Base-by-base conservation (phyloP, 2,888 invertebrate genomes). In the Eretmocerus hayati region DNA sequence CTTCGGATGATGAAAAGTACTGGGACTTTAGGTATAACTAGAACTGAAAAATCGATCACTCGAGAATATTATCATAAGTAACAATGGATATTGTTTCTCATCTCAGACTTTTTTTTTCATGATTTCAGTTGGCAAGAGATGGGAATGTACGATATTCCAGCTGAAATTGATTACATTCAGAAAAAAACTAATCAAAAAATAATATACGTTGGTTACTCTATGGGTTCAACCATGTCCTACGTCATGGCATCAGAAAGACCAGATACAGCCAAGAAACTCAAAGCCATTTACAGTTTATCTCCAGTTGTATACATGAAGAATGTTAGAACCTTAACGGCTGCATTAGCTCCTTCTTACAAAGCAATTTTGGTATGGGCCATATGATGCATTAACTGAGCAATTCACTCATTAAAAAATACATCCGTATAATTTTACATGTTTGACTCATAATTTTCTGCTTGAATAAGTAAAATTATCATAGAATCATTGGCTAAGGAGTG, bases 71-170 rank as follows among this genome's bases (percentile, higher is more conserved):
- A n/a, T n/a, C n/a, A n/a, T n/a, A n/a, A n/a, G n/a, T n/a, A n/a
- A n/a, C n/a, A n/a, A n/a, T n/a, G n/a, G n/a, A n/a, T n/a, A n/a
- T n/a, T n/a, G n/a, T n/a, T n/a, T n/a, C n/a, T n/a, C n/a, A n/a
- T n/a, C n/a, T n/a, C n/a, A n/a, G n/a, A n/a, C n/a, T n/a, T n/a
- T n/a, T n/a, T n/a, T n/a, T n/a, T n/a, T n/a, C n/a, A n/a, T 2
- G 15, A 40, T 59, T 83, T 77, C 62, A 90, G 90, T 59, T 95
- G 87, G 78, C 88, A 94, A 62, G 91, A 96, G 70, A 89, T 93
- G 75, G 91, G 86, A 0, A 71, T 82, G 31, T 81, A 86, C 63
- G 96, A 97, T 72, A 65, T 95, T 45, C 92, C 95, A 11, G 87
- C 92, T 0, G 83, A 59, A 43, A 61, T 69, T 31, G 31, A 46